Base-by-base conservation (phyloP, 2,888 invertebrate genomes). In the Synergus gifuensis region DNA sequence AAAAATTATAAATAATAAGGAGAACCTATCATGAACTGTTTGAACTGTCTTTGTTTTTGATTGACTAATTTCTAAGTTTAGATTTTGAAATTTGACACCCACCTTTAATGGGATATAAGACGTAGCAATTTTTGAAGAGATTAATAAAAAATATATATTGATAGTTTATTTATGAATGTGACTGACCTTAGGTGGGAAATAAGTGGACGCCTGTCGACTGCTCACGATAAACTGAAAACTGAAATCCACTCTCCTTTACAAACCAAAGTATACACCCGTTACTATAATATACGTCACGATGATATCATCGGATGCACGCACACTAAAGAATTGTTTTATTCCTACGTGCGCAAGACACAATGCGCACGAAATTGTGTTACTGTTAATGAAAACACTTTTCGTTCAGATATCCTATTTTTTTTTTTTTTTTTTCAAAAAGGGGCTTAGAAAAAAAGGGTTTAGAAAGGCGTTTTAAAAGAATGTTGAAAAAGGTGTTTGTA, bases 221-320 rank as follows among this genome's bases (percentile, higher is more conserved):
- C 80, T 84, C 86, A 86, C 84, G 87, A 86, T 86, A 85, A 86
- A 91, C 91, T 91, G 90, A 85, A 87, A 82, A 79, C 80, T 82
- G 80, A 79, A 80, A 64, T 69, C 80, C 79, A 76, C 78, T 40
- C 42, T 64, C 64, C 40, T 64, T 64, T 18, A 66, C 66, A 66
- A 66, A 67, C 63, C 73, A 36, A 36, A 36, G 36, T 36, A 69
- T 78, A 78, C 82, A 79, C 77, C 78, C 77, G 64, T 66, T 62
- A 58, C 76, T 76, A 79, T 46, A 78, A 63, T 76, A 49, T 54
- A 90, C 89, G 91, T 90, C 91, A 90, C 83, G 85, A 78, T 90
- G 89, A 90, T 89, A 89, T 90, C 90, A 90, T 87, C 83, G 73
- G 66, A 83, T 82, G 76, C 78, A 46, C 82, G 73, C 83, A 82